Percentiles rank a stretch among this genome's conserved stretches.
Evolutionary conservation across 2,888 invertebrate species (phyloP).

Genomic region (Micoletzkya japonica): DNA sequence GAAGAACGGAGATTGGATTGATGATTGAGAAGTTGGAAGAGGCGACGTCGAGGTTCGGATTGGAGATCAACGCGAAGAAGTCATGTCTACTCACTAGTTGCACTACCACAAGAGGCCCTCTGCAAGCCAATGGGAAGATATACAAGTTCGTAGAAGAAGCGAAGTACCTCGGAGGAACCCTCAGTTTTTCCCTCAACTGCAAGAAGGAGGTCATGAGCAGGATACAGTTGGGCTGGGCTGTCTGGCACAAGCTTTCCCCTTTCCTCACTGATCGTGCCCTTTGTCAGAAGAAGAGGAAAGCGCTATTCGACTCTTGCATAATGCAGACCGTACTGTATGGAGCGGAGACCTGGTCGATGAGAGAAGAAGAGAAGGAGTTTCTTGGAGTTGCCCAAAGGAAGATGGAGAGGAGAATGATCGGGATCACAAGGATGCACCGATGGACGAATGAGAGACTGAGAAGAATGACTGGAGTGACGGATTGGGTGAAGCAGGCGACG

Average conservation of each 20-base stretch:
- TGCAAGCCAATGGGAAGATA: background rate
- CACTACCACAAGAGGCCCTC: background rate
- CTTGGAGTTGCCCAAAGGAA: background rate
- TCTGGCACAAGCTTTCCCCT: no score
- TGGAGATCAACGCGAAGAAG: no score
- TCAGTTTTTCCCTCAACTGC: background rate
- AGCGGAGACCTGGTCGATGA: background rate
- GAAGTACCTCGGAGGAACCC: background rate
- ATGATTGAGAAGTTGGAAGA: no score
- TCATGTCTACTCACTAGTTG: no score
- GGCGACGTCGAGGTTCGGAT: no score
- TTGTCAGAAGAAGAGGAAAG: no score
- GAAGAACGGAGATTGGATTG: no score
- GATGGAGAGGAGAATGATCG: background rate
- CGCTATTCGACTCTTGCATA: conserved; percentile 9
- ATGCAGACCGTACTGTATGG: background rate
- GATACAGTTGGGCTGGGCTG: background rate
- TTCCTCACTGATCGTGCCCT: no score
- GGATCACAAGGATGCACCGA: background rate
- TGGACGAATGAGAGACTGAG: background rate
- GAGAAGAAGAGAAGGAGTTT: background rate
- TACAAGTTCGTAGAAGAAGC: background rate
- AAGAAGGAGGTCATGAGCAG: background rate
- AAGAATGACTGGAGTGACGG: background rate
- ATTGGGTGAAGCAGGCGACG: background rate